Evolutionary conservation across 2,113 vertebrate species (phyloP), one percentile per base, ranked within the genome.

Genomic region (Sander lucioperca): DNA sequence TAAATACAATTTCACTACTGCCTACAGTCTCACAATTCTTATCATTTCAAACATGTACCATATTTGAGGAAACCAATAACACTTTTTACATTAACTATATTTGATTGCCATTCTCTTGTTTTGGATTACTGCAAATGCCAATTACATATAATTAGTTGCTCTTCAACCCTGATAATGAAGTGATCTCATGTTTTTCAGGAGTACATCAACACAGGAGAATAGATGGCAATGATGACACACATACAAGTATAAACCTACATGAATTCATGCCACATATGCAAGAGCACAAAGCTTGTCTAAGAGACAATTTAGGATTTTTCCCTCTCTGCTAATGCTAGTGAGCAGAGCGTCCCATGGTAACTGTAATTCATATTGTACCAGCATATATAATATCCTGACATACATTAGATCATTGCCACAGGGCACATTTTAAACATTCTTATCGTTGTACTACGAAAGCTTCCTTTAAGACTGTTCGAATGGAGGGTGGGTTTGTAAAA

Each of bases 341-440:
- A 67, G 63, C 64, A 85, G 45, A 88, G 75, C 12, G 30, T 67
- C 62, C 45, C 47, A 13, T 27, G 25, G 45, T 80, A 51, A 36
- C 66, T 43, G 43, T 33, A 10, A 70, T 48, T 78, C 36, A 23
- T 72, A 36, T 51, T 43, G 61, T 71, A 82, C 80, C 87, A 79
- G 79, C 65, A 69, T 65, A 64, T 78, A 80, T 48, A 77, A 33
- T 27, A 72, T 83, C 75, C 79, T 79, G 74, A 85, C 89, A 85
- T 79, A 89, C 86, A 86, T 86, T 67, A 87, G 86, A 88, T 90
- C 84, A 91, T 89, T 89, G 90, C 84, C 84, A 86, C 81, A 87
- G 88, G 89, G 82, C 80, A 91, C 79, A 69, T 71, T 74, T 74
- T 64, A 5, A 73, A 88, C 79, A 79, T 54, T 70, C 66, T 16